phyloP scores from a whole-genome alignment of 1,140 invertebrate species.

The Cephus cinctus region DNA sequence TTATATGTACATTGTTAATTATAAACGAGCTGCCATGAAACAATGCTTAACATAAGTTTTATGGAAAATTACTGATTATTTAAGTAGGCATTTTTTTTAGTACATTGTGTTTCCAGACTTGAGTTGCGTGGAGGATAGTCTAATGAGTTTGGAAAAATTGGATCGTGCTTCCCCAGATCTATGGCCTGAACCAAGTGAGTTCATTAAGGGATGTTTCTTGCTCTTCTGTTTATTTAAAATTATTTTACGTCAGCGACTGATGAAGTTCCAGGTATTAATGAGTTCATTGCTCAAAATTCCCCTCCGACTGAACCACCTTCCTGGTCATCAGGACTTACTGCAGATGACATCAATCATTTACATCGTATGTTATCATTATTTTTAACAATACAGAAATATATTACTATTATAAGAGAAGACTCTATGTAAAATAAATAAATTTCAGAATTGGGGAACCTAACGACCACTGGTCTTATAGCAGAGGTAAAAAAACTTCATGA shows the following conservation, averaged over 20 bases:
- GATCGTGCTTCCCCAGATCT: conserved; percentile 88
- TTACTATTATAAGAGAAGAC: background rate
- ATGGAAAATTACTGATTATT: too few species aligned
- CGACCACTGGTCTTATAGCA: conserved; percentile 77
- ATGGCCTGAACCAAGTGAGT: conserved; percentile 92
- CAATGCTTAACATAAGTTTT: too few species aligned
- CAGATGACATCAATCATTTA: conserved; percentile 51
- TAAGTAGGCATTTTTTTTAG: too few species aligned
- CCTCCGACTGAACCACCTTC: conserved; percentile 38
- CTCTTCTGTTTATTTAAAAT: conserved; percentile 7
- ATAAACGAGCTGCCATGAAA: too few species aligned
- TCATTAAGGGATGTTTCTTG: conserved; percentile 7
- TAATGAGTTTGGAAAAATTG: conserved; percentile 83
- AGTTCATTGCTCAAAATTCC: conserved; percentile 54
- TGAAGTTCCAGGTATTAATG: conserved; percentile 57
- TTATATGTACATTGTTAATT: too few species aligned
- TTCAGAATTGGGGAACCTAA: conserved; percentile 78
- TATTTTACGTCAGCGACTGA: conserved; percentile 40
- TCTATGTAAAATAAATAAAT: conserved; percentile 28
- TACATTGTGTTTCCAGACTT: too few species aligned
- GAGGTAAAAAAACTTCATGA: conserved; percentile 94
- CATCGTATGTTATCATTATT: conserved; percentile 37
- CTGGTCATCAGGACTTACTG: conserved; percentile 43
- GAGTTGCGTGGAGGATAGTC: conserved; percentile 64
- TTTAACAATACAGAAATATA: conserved; percentile 22